phyloP scores from a whole-genome alignment of 2,797 vertebrate genomes.

The Acanthis flammea region DNA sequence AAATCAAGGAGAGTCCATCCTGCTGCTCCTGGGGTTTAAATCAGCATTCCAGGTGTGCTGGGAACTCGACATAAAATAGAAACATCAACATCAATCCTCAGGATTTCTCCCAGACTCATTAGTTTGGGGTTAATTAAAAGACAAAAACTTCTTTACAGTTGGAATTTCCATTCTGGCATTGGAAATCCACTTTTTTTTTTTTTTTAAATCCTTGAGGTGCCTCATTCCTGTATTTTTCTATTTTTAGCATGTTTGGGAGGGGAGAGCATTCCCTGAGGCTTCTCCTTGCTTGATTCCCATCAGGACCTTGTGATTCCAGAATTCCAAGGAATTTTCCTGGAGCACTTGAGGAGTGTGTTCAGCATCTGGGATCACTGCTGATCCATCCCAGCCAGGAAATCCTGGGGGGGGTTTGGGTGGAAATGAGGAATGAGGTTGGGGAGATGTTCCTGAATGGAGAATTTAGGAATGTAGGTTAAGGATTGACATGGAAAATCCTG shows the following conservation, averaged over 20 bases:
- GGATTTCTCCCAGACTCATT: not conserved
- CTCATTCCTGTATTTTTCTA: not conserved
- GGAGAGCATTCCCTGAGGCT: not conserved
- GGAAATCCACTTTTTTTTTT: not conserved
- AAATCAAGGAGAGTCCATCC: fast-evolving
- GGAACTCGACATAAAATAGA: not conserved
- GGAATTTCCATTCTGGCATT: not conserved
- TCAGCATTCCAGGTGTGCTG: not conserved
- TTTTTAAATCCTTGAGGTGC: not conserved
- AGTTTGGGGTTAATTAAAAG: not conserved
- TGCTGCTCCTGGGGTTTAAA: not conserved
- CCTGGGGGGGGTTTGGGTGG: fast-evolving
- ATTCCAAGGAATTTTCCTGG: not conserved
- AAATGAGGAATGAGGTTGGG: not conserved
- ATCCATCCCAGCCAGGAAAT: not conserved
- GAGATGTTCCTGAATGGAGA: not conserved
- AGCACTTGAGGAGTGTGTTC: not conserved
- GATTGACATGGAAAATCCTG: not conserved
- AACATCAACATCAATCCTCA: not conserved
- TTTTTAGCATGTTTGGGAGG: not conserved
- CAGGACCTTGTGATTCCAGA: not conserved
- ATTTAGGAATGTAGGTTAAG: not conserved
- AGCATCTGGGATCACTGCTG: not conserved
- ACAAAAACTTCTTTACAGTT: not conserved
- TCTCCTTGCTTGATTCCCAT: not conserved